Conservation (phyloP, 2,113 vertebrate species). For the Microtus pennsylvanicus region DNA sequence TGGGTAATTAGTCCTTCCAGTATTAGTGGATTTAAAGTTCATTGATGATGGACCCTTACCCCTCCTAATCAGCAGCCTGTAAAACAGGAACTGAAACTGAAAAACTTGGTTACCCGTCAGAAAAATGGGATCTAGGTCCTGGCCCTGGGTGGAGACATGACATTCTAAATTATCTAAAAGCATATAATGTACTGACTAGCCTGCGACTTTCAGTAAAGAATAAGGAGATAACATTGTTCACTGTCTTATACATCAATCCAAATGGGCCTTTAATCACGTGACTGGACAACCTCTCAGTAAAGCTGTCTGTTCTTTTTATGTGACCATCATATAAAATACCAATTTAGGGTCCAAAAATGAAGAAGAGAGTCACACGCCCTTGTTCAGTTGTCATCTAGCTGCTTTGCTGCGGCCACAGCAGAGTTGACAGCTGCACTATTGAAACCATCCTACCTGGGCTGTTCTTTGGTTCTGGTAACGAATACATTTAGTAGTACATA, state of each 20-base stretch:
- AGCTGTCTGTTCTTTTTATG: not conserved
- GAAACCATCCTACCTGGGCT: not conserved
- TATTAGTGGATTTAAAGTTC: not conserved
- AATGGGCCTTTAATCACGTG: not conserved
- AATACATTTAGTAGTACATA: not conserved
- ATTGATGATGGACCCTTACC: not conserved
- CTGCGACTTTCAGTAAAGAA: not conserved
- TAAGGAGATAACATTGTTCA: not conserved
- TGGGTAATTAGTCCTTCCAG: not conserved
- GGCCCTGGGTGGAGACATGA: not conserved
- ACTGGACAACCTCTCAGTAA: not conserved
- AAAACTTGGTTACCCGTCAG: not conserved
- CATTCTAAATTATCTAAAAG: not conserved
- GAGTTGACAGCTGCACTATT: not conserved
- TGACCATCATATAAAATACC: constrained; percentile 46
- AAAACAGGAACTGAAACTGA: not conserved
- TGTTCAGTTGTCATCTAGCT: constrained; percentile 19
- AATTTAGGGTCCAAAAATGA: constrained; percentile 30
- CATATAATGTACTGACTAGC: not conserved
- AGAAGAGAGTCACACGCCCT: not conserved
- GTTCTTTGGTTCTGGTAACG: constrained; percentile 6
- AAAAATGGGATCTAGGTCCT: not conserved
- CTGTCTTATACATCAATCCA: not conserved
- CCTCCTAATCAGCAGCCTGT: not conserved
- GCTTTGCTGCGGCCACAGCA: not conserved